Conservation (phyloP, 2,888 invertebrate genomes). For the Alloscopus bannaensis region DNA sequence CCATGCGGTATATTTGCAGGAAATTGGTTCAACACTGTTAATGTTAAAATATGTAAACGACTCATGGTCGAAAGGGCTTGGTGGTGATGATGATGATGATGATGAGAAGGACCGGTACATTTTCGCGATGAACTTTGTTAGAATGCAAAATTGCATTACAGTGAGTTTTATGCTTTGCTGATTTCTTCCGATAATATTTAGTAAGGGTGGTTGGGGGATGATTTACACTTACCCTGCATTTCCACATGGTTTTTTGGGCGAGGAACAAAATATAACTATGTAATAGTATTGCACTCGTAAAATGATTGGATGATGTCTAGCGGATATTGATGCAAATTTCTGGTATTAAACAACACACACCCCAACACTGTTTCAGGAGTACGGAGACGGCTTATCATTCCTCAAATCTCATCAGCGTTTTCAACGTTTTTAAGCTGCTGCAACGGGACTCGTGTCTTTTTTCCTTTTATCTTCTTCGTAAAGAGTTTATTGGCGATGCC, state of each 20-base stretch:
- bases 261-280: not conserved
- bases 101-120: not conserved
- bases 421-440: constrained; percentile 3
- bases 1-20: not conserved
- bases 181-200: constrained; percentile 11
- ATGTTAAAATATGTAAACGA: not conserved
- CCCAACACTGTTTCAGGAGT: not conserved
- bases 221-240: not conserved
- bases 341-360: not conserved
- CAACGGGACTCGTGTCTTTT: constrained; percentile 21
- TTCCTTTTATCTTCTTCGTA: constrained; percentile 6
- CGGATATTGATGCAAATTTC: constrained; percentile 38
- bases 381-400: no score
- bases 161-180: not conserved
- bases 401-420: no score
- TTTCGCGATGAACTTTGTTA: not conserved
- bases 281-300: not conserved
- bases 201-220: not conserved
- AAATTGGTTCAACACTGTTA: not conserved
- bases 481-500: constrained; percentile 7
- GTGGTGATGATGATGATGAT: not conserved
- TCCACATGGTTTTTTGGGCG: not conserved
- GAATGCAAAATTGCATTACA: not conserved
- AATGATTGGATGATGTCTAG: no score
- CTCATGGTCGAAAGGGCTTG: not conserved